Percentiles rank a stretch among this genome's conserved stretches.
These are phyloP conservation scores for Solenopsis fugax DNA, from an alignment of 1,140 invertebrate species.

Conservation along the genomic window DNA sequence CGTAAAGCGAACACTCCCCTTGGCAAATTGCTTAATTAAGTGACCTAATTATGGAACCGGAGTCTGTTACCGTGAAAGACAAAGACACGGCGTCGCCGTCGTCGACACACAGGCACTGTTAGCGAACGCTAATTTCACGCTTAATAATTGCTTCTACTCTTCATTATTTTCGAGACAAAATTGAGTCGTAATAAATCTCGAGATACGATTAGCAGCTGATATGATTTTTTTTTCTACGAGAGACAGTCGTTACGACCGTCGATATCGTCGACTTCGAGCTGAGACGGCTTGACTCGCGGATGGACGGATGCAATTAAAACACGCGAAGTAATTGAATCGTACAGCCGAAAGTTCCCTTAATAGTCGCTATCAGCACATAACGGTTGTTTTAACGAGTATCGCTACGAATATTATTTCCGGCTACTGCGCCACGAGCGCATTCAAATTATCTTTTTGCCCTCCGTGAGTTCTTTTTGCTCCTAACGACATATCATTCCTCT, in stretches of 20 bases:
- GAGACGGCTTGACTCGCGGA: slow-evolving; percentile 27
- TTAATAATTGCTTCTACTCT: background rate
- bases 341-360: slow-evolving; percentile 80
- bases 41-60: slow-evolving; percentile 70
- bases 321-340: slow-evolving; percentile 78
- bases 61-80: background rate
- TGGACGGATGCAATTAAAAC: slow-evolving; percentile 81
- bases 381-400: slow-evolving; percentile 81
- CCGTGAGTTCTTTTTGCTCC: slow-evolving; percentile 47
- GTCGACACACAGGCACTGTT: background rate
- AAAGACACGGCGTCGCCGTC: background rate
- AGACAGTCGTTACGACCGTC: background rate
- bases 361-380: slow-evolving; percentile 79
- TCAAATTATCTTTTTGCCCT: slow-evolving; percentile 77
- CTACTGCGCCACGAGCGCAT: slow-evolving; percentile 31
- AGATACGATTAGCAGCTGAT: slow-evolving; percentile 5
- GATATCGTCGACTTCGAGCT: background rate
- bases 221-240: background rate
- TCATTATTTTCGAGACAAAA: background rate
- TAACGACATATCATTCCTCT: slow-evolving; percentile 23
- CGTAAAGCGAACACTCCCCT: slow-evolving; percentile 52
- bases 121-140: slow-evolving; percentile 35
- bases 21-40: slow-evolving; percentile 76
- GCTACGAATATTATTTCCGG: slow-evolving; percentile 66
- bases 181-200: background rate